These are phyloP conservation scores for Anoura caudifer DNA, from an alignment of 2,113 vertebrate genomes.

Conservation along the genomic window DNA sequence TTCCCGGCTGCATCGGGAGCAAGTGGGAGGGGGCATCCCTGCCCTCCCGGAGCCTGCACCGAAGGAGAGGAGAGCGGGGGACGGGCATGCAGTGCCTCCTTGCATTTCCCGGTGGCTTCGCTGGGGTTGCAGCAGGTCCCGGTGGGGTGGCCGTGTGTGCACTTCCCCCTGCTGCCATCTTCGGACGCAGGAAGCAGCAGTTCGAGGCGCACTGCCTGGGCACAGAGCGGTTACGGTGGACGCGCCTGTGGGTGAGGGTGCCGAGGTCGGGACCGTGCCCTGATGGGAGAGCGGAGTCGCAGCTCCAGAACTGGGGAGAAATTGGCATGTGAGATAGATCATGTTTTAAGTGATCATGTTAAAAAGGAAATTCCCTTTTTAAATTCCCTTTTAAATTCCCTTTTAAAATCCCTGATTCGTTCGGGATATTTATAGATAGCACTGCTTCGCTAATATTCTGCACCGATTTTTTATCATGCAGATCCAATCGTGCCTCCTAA, in stretches of 20 bases:
- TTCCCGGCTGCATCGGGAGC: neutral
- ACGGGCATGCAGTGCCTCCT: neutral
- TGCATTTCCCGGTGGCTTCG: neutral
- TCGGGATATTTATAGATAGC: neutral
- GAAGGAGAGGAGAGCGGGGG: too few relatives aligned
- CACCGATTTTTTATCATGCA: neutral
- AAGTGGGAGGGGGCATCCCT: neutral
- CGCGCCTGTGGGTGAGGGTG: neutral
- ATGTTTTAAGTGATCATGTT: neutral
- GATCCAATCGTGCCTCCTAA: neutral
- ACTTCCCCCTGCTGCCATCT: neutral
- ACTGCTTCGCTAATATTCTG: neutral
- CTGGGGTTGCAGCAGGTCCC: neutral
- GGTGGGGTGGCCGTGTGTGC: neutral
- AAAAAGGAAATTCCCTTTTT: too few relatives aligned
- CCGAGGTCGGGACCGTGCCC: fast-evolving
- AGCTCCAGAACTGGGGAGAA: neutral
- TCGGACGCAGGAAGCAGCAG: neutral
- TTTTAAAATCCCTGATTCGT: neutral
- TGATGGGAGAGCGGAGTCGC: neutral
- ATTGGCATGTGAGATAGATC: neutral
- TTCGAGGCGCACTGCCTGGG: neutral
- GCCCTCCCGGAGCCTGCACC: neutral
- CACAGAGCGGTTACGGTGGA: neutral
- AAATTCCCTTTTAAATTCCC: neutral